phyloP scores from a whole-genome alignment of 2,888 invertebrate species.

The Caprella mutica region DNA sequence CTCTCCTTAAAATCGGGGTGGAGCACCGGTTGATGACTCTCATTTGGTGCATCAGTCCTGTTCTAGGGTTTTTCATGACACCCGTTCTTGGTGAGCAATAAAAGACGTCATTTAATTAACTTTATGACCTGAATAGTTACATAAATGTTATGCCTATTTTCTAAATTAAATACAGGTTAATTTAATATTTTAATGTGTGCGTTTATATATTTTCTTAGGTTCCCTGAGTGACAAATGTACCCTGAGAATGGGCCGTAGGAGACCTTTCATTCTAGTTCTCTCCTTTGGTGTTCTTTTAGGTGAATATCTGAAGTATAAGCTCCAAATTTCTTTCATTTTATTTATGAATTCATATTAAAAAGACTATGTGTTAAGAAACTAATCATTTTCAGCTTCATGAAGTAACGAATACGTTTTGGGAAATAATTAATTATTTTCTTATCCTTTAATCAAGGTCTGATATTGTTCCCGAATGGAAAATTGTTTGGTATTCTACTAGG shows the following conservation, averaged over 20 bases:
- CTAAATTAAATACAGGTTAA: no score
- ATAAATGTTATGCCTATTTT: no score
- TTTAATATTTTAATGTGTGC: no score
- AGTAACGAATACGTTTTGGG: no score
- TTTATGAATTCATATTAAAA: no score
- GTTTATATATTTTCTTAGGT: no score
- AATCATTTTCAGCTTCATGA: no score
- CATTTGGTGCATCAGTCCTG: conserved; percentile 87
- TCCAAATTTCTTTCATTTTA: background rate
- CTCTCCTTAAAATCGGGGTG: conserved; percentile 80
- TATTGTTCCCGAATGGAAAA: conserved; percentile 86
- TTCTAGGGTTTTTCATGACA: conserved; percentile 87
- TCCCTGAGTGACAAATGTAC: conserved; percentile 68
- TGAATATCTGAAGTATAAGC: conserved; percentile 44
- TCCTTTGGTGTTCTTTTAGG: conserved; percentile 81
- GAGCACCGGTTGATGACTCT: conserved; percentile 87
- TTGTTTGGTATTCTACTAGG: conserved; percentile 69
- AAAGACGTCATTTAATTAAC: no score
- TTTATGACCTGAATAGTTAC: no score
- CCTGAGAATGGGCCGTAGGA: conserved; percentile 63
- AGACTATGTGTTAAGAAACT: no score
- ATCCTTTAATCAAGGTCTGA: conserved; percentile 51
- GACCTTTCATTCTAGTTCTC: conserved; percentile 81
- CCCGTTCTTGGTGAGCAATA: conserved; percentile 77
- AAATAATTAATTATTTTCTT: no score